Base-by-base conservation (phyloP, 2,797 vertebrate species). In the Odontamblyopus lacepedii region DNA sequence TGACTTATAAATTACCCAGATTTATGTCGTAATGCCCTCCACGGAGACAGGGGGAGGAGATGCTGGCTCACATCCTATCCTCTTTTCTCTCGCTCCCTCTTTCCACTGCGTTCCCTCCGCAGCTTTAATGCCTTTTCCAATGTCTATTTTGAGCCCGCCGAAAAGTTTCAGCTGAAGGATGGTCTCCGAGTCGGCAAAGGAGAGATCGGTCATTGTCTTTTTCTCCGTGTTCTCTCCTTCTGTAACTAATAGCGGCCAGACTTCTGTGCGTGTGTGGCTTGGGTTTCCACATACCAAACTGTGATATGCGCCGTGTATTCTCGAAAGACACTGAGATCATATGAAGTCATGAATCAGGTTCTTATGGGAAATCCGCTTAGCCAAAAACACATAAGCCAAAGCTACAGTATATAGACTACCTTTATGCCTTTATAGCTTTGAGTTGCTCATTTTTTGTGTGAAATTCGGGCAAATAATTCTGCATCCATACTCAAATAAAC, bases 121-220 rank as follows among this genome's bases (percentile, higher is more conserved):
- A 12, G 86, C 87, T 92, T 91, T 93, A 92, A 93, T 94, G 91
- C 91, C 85, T 89, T 88, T 84, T 88, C 87, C 82, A 13, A 77
- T 87, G 84, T 88, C 92, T 92, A 92, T 93, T 92, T 87, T 81
- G 83, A 90, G 90, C 77, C 0, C 53, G 71, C 80, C 44, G 85
- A 82, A 91, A 91, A 84, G 82, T 91, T 91, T 86, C 85, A 80
- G 81, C 81, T 92, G 88, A 92, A 87, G 84, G 85, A 92, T 91
- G 85, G 87, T 87, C 84, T 88, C 85, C 79, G 88, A 88, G 88
- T 80, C 83, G 81, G 80, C 84, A 82, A 83, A 77, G 82, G 70
- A 83, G 83, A 86, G 77, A 92, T 92, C 85, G 87, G 84, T 93
- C 91, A 92, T 80, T 87, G 88, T 90, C 92, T 91, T 77, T 81